Percentiles rank a stretch among this genome's conserved stretches.
Evolutionary conservation across 2,113 vertebrate genomes (phyloP).

Genomic region (Dascyllus trimaculatus): DNA sequence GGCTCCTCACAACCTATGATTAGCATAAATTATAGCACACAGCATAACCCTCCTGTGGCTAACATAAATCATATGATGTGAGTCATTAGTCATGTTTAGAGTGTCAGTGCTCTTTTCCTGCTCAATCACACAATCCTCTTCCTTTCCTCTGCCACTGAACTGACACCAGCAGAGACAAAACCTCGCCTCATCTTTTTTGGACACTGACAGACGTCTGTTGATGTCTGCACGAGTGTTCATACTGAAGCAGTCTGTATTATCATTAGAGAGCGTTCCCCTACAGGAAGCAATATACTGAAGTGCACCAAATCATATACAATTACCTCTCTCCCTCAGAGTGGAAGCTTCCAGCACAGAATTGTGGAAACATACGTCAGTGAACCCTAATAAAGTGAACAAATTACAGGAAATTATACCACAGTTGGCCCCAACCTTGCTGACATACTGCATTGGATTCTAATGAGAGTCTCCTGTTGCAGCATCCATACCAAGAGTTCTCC

Average conservation of each 20-base stretch:
- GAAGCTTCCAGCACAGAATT: not conserved
- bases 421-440: not conserved
- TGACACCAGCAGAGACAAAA: constrained; percentile 8
- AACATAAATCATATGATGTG: constrained; percentile 53
- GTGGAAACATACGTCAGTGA: not conserved
- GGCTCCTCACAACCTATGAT: constrained; percentile 52
- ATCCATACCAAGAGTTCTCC: too few relatives aligned
- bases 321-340: not conserved
- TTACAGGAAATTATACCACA: constrained; percentile 9
- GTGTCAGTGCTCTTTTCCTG: constrained; percentile 38
- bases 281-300: constrained; percentile 17
- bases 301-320: constrained; percentile 22
- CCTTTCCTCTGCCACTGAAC: constrained; percentile 21
- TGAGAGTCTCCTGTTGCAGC: not conserved
- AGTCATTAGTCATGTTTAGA: constrained; percentile 65
- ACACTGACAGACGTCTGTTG: not conserved
- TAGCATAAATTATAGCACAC: constrained; percentile 68
- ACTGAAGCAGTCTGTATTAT: not conserved
- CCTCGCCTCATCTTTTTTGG: constrained; percentile 8
- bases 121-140: constrained; percentile 26
- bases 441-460: not conserved
- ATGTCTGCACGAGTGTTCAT: not conserved
- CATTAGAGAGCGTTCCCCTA: constrained; percentile 1
- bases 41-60: constrained; percentile 56
- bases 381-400: constrained; percentile 17